A percentile compares a stretch with the other conserved stretches of the same genome.
Conservation (phyloP, 2,113 vertebrate genomes). For the Nycticebus coucang region DNA sequence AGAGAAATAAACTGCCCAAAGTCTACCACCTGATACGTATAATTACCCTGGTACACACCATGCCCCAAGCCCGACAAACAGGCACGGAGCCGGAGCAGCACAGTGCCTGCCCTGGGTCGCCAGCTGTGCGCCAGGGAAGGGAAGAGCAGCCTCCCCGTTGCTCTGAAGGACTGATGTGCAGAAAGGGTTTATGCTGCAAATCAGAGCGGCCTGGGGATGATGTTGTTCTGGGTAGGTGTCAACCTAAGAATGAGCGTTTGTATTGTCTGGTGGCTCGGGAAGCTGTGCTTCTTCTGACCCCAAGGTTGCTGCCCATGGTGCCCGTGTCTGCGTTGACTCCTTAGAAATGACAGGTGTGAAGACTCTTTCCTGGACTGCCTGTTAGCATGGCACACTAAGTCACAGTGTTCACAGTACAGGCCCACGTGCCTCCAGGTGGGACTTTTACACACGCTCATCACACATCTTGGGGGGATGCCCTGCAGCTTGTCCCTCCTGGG, state of each 20-base stretch:
- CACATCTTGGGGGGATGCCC: background rate
- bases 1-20: background rate
- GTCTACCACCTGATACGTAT: background rate
- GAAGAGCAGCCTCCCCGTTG: fast-evolving
- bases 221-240: fast-evolving
- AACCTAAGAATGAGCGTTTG: background rate
- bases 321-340: background rate
- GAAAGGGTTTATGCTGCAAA: background rate
- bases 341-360: fast-evolving
- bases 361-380: background rate
- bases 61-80: background rate
- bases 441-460: fast-evolving
- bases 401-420: fast-evolving
- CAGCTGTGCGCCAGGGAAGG: background rate
- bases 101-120: fast-evolving
- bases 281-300: too few species aligned
- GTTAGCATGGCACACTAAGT: fast-evolving
- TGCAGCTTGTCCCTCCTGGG: background rate
- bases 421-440: background rate
- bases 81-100: background rate
- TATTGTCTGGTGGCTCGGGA: background rate
- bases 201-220: background rate
- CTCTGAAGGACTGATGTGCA: background rate
- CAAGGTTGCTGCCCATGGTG: fast-evolving
- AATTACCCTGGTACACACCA: background rate